Percentiles rank a stretch among this genome's conserved stretches.
phyloP scores from a whole-genome alignment of 2,797 vertebrate species.

The Dromococcyx pavoninus region DNA sequence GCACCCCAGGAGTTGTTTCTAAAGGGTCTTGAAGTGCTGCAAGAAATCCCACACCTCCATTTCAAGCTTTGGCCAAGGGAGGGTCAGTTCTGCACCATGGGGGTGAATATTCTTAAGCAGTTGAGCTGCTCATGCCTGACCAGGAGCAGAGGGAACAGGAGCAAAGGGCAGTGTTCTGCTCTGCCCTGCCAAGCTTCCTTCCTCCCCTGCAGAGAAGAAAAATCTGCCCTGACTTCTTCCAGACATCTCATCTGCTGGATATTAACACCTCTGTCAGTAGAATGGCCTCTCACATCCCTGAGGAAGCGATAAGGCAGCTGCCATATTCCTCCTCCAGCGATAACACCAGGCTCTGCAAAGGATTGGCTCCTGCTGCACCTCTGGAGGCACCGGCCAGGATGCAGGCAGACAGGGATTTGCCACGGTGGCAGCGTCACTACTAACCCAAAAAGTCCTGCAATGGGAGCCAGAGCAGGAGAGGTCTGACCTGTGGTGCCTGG shows the following conservation, averaged over 20 bases:
- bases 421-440: not conserved
- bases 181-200: not conserved
- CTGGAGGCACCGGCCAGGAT: not conserved
- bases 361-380: not conserved
- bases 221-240: not conserved
- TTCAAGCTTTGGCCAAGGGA: not conserved
- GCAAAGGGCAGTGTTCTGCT: not conserved
- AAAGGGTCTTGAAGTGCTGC: not conserved
- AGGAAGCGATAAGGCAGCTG: not conserved
- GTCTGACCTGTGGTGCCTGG: fast-evolving
- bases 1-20: not conserved
- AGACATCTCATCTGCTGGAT: not conserved
- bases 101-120: not conserved
- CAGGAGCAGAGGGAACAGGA: not conserved
- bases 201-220: not conserved
- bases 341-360: fast-evolving
- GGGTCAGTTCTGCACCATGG: not conserved
- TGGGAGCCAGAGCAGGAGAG: not conserved
- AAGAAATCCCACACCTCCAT: not conserved
- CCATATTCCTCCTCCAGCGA: not conserved
- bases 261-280: not conserved
- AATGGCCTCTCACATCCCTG: not conserved
- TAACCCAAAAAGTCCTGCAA: not conserved
- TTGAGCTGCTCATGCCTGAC: not conserved
- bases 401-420: not conserved